Base-by-base conservation (phyloP, 2,113 vertebrate species). In the Pseudorectes ferrugineus region DNA sequence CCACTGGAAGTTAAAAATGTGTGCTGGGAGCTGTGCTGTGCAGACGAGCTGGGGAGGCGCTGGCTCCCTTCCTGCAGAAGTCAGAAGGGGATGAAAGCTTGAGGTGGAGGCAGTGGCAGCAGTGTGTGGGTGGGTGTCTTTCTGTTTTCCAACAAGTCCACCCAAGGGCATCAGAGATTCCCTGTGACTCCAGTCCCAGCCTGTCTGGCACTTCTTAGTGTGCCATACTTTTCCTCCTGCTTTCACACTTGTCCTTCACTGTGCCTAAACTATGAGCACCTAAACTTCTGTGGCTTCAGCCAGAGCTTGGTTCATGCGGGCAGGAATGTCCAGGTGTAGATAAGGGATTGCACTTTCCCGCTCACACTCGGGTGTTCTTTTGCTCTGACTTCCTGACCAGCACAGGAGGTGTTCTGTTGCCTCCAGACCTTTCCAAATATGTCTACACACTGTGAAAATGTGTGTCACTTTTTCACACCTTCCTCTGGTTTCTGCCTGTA, bases 161-260 rank as follows among this genome's bases (percentile, higher is more conserved):
- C 43, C 28, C 61, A n/a, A 51, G 59, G 68, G 35, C 15, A 49
- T 45, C 65, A 75, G 43, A 49, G 49, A 40, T 26, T 31, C 36
- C 24, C 63, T 24, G 26, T 35, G 28, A 24, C 40, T 63, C 1
- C 1, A 52, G 61, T 57, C 45, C 23, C 36, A 57, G n/a, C 24
- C 66, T 63, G 68, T 31, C 83, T 65, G 65, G 36, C 22, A 14
- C 35, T 75, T 79, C 3, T 13, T 31, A 33, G 58, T 31, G 70
- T 83, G 43, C 31, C 0, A 0, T 9, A 1, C 6, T 46, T 88
- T 80, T 38, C 14, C 14, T 61, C 9, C 42, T 65, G 1, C 19
- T 46, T 68, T 11, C 17, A 24, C 40, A 6, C 16, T 61, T 76
- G 6, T 2, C 43, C 76, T 76, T 65, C 48, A 10, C 35, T 8